A percentile compares a stretch with the other conserved stretches of the same genome.
These are phyloP conservation scores for Rynchops niger DNA, from an alignment of 2,113 vertebrate genomes.

Conservation along the genomic window DNA sequence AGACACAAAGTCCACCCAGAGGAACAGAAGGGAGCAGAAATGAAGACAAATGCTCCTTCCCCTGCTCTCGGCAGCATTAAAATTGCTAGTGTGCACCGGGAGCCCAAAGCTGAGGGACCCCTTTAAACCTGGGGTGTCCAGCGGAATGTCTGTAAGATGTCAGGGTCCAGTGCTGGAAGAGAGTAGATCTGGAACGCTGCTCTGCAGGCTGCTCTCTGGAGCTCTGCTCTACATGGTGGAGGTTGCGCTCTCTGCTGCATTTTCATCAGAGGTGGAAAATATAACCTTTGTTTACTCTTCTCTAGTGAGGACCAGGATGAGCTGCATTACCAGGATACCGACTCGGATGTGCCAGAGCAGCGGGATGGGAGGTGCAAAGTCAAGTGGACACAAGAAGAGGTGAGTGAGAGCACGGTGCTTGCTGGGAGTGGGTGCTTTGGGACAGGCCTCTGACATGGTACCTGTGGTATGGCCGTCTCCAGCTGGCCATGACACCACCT, in stretches of 20 bases:
- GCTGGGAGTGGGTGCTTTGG: neutral
- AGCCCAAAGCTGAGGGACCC: neutral
- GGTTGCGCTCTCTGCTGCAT: fast-evolving
- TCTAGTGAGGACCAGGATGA: constrained; percentile 90
- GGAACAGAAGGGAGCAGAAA: neutral
- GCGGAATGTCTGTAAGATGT: neutral
- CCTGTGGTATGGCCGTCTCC: neutral
- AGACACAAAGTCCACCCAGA: neutral
- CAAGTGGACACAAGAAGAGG: constrained; percentile 94
- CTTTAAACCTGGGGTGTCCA: neutral
- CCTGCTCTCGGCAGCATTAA: fast-evolving
- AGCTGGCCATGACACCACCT: fast-evolving
- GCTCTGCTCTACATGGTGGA: fast-evolving
- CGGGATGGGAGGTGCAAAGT: constrained; percentile 90
- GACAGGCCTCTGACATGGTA: neutral
- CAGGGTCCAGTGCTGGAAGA: neutral
- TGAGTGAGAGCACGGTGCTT: constrained; percentile 39
- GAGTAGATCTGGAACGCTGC: neutral
- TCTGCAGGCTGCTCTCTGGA: neutral
- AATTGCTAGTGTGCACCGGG: fast-evolving
- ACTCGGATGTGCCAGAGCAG: constrained; percentile 88
- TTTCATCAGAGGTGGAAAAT: neutral
- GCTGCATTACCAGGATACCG: constrained; percentile 84
- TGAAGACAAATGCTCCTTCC: fast-evolving
- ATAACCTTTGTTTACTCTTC: neutral